These are phyloP conservation scores for Pardalotus punctatus DNA, from an alignment of 2,113 vertebrate genomes.

Conservation along the genomic window DNA sequence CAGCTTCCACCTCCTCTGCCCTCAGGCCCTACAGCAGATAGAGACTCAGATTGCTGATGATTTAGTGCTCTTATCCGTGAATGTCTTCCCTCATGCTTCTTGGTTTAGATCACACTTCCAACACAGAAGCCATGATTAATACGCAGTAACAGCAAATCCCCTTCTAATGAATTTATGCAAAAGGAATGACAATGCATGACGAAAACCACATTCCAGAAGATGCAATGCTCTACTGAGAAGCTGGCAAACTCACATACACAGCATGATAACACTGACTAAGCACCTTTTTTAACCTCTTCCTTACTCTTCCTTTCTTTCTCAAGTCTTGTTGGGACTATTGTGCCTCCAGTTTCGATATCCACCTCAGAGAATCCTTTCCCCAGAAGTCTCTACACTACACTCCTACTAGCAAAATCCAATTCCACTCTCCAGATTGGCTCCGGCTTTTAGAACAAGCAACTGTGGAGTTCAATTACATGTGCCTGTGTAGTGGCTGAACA, in stretches of 20 bases:
- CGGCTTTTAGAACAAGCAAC: not conserved
- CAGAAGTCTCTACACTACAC: not conserved
- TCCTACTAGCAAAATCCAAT: not conserved
- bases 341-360: not conserved
- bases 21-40: not conserved
- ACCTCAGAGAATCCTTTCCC: not conserved
- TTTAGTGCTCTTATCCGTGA: not conserved
- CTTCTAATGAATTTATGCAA: constrained; percentile 7
- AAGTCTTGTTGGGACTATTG: not conserved
- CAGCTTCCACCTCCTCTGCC: not conserved
- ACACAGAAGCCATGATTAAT: not conserved
- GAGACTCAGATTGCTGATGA: not conserved
- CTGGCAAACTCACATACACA: not conserved
- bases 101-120: constrained; percentile 7
- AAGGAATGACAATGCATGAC: not conserved
- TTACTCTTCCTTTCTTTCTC: not conserved
- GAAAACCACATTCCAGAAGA: constrained; percentile 33
- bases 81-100: not conserved
- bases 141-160: not conserved
- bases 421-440: not conserved
- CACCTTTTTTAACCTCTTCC: not conserved
- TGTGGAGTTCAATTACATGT: not conserved
- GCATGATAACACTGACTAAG: not conserved
- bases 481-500: not conserved
- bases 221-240: not conserved